Evolutionary conservation across 2,113 vertebrate species (phyloP), one percentile per base, ranked within the genome.

Genomic region (Electrona antarctica): DNA sequence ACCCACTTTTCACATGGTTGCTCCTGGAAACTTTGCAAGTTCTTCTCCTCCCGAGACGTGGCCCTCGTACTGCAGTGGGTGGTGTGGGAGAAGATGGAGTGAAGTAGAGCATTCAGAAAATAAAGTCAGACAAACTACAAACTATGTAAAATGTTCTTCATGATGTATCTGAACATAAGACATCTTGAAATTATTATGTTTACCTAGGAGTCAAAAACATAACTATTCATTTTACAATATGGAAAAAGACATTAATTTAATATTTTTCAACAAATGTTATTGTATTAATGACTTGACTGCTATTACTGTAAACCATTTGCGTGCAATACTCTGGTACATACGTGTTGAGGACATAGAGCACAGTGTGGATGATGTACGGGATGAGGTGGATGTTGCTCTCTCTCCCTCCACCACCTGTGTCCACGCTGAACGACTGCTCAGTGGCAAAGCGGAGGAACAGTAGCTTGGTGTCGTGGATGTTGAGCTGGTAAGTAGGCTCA

Each of bases 331-430:
- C 9, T 29, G 15, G 2, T 55, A 92, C 95, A 69, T 91, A 99
- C 98, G 98, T 99, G 94, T 99, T 99, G 84, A 99, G 95, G 79
- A 99, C 98, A 0, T 99, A 99, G 88, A 99, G 98, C 91, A 98
- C 97, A 4, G 98, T 99, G 93, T 99, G 98, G 82, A 99, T 94
- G 85, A 99, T 97, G 93, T 99, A 99, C 0, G 97, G 98, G 80
- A 99, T 97, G 87, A 99, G 97, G 93, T 99, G 97, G 73, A 99
- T 95, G 93, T 99, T 99, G 94, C 97, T 99, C 92, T 99, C 97
- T 3, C 98, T 92, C 49, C 98, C 98, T 2, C 98, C 98, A 41
- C 97, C 97, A 0, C 97, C 97, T 0, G 97, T 97, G 82, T 99
- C 98, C 0, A 97, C 90, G 0, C 98, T 99, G 93, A 99, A 99